A percentile compares a stretch with the other conserved stretches of the same genome.
These are phyloP conservation scores for Stramonita haemastoma DNA, from an alignment of 2,888 invertebrate genomes.

Conservation along the genomic window DNA sequence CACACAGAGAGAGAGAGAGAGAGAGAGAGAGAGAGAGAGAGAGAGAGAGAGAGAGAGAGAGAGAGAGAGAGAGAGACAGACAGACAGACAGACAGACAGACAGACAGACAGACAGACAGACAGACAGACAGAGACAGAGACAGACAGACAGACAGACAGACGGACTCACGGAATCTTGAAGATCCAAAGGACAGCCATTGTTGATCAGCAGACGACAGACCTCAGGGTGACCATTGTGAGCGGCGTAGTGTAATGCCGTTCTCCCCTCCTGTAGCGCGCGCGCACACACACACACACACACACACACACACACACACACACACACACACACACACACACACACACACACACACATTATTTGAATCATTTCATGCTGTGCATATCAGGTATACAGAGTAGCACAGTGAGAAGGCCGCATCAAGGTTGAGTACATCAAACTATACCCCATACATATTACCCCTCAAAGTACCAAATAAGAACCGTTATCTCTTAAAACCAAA, in stretches of 20 bases:
- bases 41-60: background rate
- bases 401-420: background rate
- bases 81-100: too few species aligned
- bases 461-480: background rate
- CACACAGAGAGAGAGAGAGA: background rate
- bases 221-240: slow-evolving; percentile 87
- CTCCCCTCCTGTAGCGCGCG: slow-evolving; percentile 14
- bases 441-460: background rate
- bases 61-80: background rate
- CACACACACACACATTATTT: background rate
- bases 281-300: slow-evolving; percentile 23
- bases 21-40: background rate
- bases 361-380: background rate
- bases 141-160: background rate
- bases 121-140: background rate
- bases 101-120: background rate
- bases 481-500: background rate
- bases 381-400: too few species aligned
- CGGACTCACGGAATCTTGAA: slow-evolving; percentile 7
- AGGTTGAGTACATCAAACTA: background rate
- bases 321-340: slow-evolving; percentile 9
- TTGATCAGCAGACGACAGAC: slow-evolving; percentile 85
- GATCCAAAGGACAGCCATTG: slow-evolving; percentile 78
- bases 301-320: slow-evolving; percentile 16
- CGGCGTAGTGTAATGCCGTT: slow-evolving; percentile 86